phyloP scores from a whole-genome alignment of 2,113 vertebrate species.

The Microtus pennsylvanicus region DNA sequence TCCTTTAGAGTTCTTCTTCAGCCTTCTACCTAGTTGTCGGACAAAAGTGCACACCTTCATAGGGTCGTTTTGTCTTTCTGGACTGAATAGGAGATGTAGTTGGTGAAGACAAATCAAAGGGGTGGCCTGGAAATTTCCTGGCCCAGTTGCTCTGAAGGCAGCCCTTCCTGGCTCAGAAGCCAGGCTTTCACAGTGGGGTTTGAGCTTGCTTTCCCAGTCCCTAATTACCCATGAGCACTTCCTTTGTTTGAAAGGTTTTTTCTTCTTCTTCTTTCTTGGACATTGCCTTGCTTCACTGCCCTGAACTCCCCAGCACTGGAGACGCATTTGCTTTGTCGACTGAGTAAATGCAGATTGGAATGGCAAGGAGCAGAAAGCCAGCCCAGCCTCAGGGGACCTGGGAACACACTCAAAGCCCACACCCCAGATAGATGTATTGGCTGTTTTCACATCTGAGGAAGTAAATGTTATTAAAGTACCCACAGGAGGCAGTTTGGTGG shows the following conservation, averaged over 20 bases:
- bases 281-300: constrained; percentile 47
- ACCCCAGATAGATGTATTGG: not conserved
- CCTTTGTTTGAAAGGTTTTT: constrained; percentile 12
- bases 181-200: not conserved
- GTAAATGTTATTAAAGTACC: not conserved
- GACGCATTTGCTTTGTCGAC: constrained; percentile 44
- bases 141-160: not conserved
- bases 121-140: not conserved
- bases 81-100: not conserved
- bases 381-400: not conserved
- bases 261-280: constrained; percentile 39
- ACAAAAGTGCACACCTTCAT: not conserved
- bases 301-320: not conserved
- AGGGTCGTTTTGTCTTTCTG: not conserved
- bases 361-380: constrained; percentile 37
- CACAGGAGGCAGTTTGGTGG: not conserved
- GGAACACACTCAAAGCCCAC: not conserved
- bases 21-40: not conserved
- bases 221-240: not conserved
- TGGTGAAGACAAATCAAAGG: constrained; percentile 1
- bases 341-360: constrained; percentile 58
- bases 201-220: not conserved
- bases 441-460: not conserved
- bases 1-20: not conserved
- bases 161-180: not conserved